phyloP scores from a whole-genome alignment of 2,888 invertebrate genomes.

The Acleris laterana region DNA sequence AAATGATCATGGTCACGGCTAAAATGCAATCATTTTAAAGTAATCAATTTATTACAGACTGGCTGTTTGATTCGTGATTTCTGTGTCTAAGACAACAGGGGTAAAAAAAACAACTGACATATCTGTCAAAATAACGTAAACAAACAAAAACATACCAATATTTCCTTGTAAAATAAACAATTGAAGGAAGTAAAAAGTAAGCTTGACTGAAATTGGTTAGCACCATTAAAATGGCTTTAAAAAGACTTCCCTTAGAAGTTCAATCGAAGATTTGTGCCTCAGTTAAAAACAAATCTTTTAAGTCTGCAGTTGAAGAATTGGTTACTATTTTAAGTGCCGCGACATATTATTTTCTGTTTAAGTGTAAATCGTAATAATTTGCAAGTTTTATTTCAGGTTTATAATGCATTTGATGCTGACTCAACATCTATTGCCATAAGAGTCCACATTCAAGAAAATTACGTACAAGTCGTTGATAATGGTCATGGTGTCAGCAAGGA shows the following conservation, averaged over 20 bases:
- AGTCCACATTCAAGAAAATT: conserved; percentile 83
- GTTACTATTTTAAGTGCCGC: conserved; percentile 61
- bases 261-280: conserved; percentile 83
- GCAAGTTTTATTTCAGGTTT: conserved; percentile 74
- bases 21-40: no score
- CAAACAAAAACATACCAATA: not conserved
- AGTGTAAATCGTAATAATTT: not conserved
- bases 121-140: not conserved
- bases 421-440: conserved; percentile 89
- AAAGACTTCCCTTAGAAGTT: conserved; percentile 69
- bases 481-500: conserved; percentile 86
- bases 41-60: no score
- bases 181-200: conserved; percentile 3
- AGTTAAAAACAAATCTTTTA: conserved; percentile 79
- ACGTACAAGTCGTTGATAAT: conserved; percentile 91
- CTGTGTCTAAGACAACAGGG: no score
- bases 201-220: not conserved
- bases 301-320: conserved; percentile 87
- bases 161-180: conserved; percentile 3
- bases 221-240: conserved; percentile 52
- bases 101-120: no score
- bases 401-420: conserved; percentile 88
- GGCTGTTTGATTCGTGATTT: no score
- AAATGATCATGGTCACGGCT: no score
- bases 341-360: conserved; percentile 13